phyloP scores from a whole-genome alignment of 2,113 vertebrate species.

The Leptocoma aspasia region DNA sequence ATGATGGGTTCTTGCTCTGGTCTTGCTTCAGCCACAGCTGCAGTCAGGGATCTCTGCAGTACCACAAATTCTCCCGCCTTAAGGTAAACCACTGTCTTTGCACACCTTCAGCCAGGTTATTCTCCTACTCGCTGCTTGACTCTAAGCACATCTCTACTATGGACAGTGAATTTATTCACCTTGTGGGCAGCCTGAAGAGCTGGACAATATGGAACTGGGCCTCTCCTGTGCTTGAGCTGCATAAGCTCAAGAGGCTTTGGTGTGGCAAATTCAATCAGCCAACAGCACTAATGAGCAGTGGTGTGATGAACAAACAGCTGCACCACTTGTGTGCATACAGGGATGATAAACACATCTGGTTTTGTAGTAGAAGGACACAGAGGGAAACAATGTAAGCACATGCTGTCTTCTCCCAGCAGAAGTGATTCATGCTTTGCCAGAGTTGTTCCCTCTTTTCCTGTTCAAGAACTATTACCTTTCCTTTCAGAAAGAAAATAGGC shows the following conservation, averaged over 20 bases:
- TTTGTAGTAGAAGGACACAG: background rate
- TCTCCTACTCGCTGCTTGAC: background rate
- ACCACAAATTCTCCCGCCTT: background rate
- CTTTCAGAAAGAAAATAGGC: background rate
- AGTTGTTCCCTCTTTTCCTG: background rate
- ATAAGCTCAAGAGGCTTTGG: background rate
- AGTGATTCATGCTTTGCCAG: background rate
- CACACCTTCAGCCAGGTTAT: background rate
- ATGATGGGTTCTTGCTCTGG: background rate
- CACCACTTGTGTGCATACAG: background rate
- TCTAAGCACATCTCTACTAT: background rate
- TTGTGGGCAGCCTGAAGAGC: background rate
- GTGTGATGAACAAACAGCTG: conserved; percentile 10
- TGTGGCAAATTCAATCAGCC: background rate
- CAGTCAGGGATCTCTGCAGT: background rate
- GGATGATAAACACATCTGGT: conserved; percentile 23
- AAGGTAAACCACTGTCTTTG: background rate
- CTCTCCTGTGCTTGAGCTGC: background rate
- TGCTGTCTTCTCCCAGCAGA: background rate
- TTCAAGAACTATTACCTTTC: background rate
- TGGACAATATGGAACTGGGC: background rate
- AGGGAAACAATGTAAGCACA: background rate
- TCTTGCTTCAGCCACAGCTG: background rate
- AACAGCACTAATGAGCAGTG: background rate
- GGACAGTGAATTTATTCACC: background rate